Base-by-base conservation (phyloP, 2,113 vertebrate genomes). In the Chrysochloris asiatica region DNA sequence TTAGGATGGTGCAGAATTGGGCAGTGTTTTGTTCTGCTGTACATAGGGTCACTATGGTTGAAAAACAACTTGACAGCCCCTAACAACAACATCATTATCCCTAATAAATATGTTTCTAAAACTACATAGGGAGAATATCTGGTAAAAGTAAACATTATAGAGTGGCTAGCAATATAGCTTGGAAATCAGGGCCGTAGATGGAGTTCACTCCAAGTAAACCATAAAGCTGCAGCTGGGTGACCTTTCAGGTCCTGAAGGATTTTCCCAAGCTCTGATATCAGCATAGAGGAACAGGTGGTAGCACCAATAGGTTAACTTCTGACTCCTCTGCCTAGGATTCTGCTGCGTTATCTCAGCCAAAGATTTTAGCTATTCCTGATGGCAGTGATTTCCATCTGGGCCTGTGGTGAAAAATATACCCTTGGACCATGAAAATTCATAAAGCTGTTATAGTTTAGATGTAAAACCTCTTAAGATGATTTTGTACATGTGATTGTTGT, bases 381-480 rank as follows among this genome's bases (percentile, higher is more conserved):
- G 65, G 65, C 86, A 75, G 54, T 0, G 7, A 93, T 83, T 91
- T 92, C 88, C 79, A 80, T 85, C 80, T 76, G 90, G 71, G 56
- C 67, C 82, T 93, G 8, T 78, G 61, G 90, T 86, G 90, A 81
- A 90, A 85, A 94, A 88, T 36, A 92, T 92, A 90, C 52, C 30
- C 77, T 24, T 4, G 59, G 90, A 28, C 22, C 33, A 83, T 88
- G 86, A 88, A 90, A 86, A 91, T 95, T 72, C 12, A 86, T 54
- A 90, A 88, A 93, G 36, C 83, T 80, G 76, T 88, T 86, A 87
- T 69, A 90, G 76, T 94, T 79, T 69, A 88, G 80, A 81, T 54
- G 33, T 69, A 47, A 76, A 71, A 93, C 50, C 76, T 90, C 83
- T 80, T 30, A 24, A 93, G 61, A 48, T 80, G 28, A 73, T 73